Base-by-base conservation (phyloP, 1,140 invertebrate species). In the Euglossa dilemma region DNA sequence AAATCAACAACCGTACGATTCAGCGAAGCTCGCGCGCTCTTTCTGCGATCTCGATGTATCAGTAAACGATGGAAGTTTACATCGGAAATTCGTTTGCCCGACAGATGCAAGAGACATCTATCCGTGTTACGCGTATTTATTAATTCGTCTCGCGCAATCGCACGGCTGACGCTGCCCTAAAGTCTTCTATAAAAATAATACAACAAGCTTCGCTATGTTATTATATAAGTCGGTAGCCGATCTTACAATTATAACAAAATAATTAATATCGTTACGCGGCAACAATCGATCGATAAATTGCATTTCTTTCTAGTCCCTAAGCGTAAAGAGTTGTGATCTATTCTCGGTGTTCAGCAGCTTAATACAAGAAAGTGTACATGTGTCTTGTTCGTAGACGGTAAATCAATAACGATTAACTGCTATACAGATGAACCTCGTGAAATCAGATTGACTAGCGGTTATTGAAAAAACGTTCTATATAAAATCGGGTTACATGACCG, bases 101-200 rank as follows among this genome's bases (percentile, higher is more conserved):
- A n/a, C n/a, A 6, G 36, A 45, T n/a, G 20, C 11, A 20, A 45
- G 9, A n/a, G 12, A 16, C 11, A 0, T 67, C 12, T 43, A 11
- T 23, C 6, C 36, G 11, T 14, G 43, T 57, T 71, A 36, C 36
- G 36, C 16, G 28, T 14, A 3, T 52, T 71, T 64, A 12, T 8
- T 36, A 36, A 25, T 47, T 54, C 9, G 28, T 20, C 52, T 80
- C 77, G 28, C 47, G 52, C 47, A 76, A 67, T 76, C 73, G 80
- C 69, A 76, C 72, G 80, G 23, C 52, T 66, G 63, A 76, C n/a
- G 80, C 23, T 75, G 57, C 54, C 80, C 80, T 76, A 76, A 82
- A 76, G 20, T 69, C 23, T 82, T 12, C 80, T 82, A 82, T 82
- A 82, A 82, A 82, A 82, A 82, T 82, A 82, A 82, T 56, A 82